These are phyloP conservation scores for Serilophus lunatus DNA, from an alignment of 2,113 vertebrate species.

Conservation along the genomic window DNA sequence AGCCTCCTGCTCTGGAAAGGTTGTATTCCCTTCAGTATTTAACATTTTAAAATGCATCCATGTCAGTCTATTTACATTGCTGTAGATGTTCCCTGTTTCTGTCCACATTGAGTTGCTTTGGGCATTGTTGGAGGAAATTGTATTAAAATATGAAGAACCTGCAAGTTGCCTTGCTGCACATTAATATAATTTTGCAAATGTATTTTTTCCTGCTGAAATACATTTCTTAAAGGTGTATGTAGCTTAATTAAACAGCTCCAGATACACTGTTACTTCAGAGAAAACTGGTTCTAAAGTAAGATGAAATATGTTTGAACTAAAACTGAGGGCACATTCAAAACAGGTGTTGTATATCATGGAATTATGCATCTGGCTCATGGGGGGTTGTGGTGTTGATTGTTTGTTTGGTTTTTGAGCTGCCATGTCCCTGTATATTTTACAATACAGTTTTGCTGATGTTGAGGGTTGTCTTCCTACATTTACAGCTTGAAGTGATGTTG, in stretches of 20 bases:
- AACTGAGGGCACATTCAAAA: background rate
- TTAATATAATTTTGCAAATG: background rate
- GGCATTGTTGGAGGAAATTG: background rate
- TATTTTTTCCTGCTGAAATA: background rate
- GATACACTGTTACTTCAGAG: background rate
- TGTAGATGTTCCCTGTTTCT: background rate
- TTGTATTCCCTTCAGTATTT: background rate
- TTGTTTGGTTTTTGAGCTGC: background rate
- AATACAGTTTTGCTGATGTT: background rate
- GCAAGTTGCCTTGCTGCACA: background rate
- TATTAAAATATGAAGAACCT: background rate
- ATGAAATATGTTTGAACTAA: background rate
- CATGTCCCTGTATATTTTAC: background rate
- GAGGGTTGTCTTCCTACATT: background rate
- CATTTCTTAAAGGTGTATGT: background rate
- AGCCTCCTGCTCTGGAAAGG: background rate
- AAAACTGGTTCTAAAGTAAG: background rate
- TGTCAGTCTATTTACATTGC: background rate
- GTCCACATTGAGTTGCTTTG: background rate
- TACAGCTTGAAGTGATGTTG: background rate
- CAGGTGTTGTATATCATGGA: background rate
- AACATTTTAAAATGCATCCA: background rate
- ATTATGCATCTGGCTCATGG: background rate
- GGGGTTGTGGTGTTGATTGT: background rate
- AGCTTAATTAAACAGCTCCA: background rate